phyloP scores from a whole-genome alignment of 1,140 invertebrate species.

The Antheraea mylitta region DNA sequence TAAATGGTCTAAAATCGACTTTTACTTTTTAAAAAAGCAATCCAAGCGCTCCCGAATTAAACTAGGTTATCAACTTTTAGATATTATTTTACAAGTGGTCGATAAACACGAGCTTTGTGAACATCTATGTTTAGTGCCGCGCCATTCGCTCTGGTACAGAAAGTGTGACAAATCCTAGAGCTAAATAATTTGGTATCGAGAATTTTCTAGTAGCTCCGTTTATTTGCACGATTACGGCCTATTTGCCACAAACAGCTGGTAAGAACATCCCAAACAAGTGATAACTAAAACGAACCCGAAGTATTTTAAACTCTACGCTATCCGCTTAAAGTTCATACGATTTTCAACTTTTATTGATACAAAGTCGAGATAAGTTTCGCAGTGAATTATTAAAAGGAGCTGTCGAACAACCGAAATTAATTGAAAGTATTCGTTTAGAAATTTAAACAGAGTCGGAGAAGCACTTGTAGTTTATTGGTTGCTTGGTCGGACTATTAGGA shows the following conservation, averaged over 20 bases:
- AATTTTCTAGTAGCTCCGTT: slow-evolving; percentile 46
- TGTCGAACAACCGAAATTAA: slow-evolving; percentile 51
- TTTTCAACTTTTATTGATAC: slow-evolving; percentile 20
- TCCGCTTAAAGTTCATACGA: slow-evolving; percentile 23
- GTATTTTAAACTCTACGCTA: slow-evolving; percentile 21
- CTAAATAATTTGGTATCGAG: slow-evolving; percentile 41
- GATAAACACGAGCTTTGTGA: not conserved
- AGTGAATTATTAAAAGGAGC: slow-evolving; percentile 54
- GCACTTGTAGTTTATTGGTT: slow-evolving; percentile 35
- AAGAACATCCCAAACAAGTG: not conserved
- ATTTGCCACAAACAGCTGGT: slow-evolving; percentile 27
- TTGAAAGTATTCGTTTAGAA: slow-evolving; percentile 49
- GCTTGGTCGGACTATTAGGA: slow-evolving; percentile 11
- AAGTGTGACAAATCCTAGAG: slow-evolving; percentile 32
- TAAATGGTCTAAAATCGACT: too few species aligned
- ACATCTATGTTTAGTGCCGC: not conserved
- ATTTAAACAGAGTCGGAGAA: slow-evolving; percentile 31
- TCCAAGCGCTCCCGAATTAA: too few species aligned
- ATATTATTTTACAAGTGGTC: not conserved
- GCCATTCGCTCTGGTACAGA: slow-evolving; percentile 4
- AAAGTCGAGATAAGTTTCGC: slow-evolving; percentile 29
- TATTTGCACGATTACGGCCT: slow-evolving; percentile 38
- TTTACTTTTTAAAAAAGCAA: too few species aligned
- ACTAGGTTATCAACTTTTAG: too few species aligned
- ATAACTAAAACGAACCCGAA: slow-evolving; percentile 12